Evolutionary conservation across 1,140 invertebrate species (phyloP).

Genomic region (Drosophila asahinai): DNA sequence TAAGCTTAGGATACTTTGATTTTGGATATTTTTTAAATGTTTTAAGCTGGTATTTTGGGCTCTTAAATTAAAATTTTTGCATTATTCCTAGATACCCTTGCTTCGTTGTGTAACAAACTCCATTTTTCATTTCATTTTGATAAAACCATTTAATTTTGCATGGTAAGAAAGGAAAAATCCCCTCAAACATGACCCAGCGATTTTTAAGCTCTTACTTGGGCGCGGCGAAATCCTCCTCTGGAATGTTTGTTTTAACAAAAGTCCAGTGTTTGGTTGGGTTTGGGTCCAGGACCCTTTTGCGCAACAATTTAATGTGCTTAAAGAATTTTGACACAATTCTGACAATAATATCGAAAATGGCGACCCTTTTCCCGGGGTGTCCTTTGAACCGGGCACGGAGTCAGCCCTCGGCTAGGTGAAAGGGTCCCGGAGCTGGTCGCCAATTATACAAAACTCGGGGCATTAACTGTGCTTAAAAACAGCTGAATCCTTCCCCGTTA

Average conservation of each 20-base stretch:
- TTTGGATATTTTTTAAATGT: neutral
- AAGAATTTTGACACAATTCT: constrained; percentile 73
- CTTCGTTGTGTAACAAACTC: neutral
- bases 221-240: constrained; percentile 5
- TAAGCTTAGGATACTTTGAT: neutral
- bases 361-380: constrained; percentile 53
- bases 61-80: neutral
- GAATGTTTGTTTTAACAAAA: constrained; percentile 31
- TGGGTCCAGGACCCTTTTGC: constrained; percentile 7
- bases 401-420: constrained; percentile 22
- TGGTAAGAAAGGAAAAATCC: neutral
- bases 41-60: neutral
- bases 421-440: constrained; percentile 9
- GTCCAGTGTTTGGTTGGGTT: neutral
- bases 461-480: constrained; percentile 68
- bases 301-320: constrained; percentile 62
- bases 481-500: constrained; percentile 7
- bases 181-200: neutral
- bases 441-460: constrained; percentile 53
- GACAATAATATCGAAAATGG: constrained; percentile 51
- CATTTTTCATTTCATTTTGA: constrained; percentile 8
- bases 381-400: constrained; percentile 32
- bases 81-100: neutral
- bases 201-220: constrained; percentile 10
- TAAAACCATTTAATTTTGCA: constrained; percentile 19